Evolutionary conservation across 2,797 vertebrate species (phyloP).

Genomic region (Hirundo rustica): DNA sequence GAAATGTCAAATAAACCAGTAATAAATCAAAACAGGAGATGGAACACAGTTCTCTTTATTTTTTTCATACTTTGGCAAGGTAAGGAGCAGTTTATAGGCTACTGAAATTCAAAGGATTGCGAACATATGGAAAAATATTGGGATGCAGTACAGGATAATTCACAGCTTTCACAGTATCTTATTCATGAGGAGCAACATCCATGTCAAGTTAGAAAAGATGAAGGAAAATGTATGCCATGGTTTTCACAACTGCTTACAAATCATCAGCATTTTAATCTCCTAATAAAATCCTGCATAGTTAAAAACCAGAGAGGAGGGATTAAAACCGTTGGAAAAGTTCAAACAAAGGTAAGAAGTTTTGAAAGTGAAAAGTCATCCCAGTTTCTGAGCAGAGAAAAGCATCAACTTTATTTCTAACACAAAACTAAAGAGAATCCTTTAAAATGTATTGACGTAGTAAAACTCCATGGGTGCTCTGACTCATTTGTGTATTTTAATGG

Average conservation of each 20-base stretch:
- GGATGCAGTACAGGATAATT: background rate
- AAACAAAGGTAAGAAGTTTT: background rate
- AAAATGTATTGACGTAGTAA: background rate
- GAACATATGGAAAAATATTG: background rate
- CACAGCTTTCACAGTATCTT: background rate
- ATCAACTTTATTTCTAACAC: background rate
- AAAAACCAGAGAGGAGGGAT: background rate
- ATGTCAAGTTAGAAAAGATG: background rate
- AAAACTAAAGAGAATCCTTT: background rate
- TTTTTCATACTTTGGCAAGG: background rate
- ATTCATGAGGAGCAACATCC: background rate
- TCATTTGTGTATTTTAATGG: background rate
- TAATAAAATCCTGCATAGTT: background rate
- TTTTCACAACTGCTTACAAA: background rate
- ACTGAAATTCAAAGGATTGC: background rate
- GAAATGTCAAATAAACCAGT: background rate
- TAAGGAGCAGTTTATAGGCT: background rate
- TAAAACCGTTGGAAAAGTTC: background rate
- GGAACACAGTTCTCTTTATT: background rate
- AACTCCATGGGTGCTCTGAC: background rate
- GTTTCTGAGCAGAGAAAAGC: background rate
- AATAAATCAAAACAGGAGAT: background rate
- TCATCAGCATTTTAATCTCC: background rate
- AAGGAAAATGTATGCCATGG: background rate
- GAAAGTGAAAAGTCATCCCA: background rate